Evolutionary conservation across 1,140 invertebrate genomes (phyloP).

Genomic region (Drosophila pandora): DNA sequence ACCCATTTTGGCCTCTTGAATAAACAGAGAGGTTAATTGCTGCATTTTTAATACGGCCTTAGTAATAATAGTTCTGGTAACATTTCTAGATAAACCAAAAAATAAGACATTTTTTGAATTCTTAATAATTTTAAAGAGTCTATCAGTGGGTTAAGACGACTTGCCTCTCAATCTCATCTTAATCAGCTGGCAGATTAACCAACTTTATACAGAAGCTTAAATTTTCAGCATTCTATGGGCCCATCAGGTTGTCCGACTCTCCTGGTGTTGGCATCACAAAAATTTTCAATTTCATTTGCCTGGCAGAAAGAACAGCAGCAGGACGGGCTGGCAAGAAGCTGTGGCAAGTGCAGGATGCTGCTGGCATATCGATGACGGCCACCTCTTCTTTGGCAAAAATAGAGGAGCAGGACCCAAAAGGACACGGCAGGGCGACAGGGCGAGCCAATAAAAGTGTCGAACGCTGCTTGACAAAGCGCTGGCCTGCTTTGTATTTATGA

Average conservation of each 20-base stretch:
- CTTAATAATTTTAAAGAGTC: no score
- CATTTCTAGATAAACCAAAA: no score
- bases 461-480: slow-evolving; percentile 67
- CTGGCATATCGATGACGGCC: slow-evolving; percentile 67
- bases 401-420: slow-evolving; percentile 1
- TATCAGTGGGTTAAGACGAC: background rate
- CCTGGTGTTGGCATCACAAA: slow-evolving; percentile 68
- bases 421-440: slow-evolving; percentile 30
- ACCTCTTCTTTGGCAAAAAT: slow-evolving; percentile 13
- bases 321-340: slow-evolving; percentile 5
- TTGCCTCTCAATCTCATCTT: slow-evolving; percentile 46
- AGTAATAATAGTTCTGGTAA: no score
- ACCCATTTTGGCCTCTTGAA: background rate
- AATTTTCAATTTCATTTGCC: slow-evolving; percentile 80
- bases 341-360: slow-evolving; percentile 54
- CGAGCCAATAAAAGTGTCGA: slow-evolving; percentile 78
- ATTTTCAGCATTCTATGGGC: slow-evolving; percentile 63
- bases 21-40: background rate
- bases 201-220: slow-evolving; percentile 76
- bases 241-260: background rate
- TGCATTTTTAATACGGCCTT: background rate
- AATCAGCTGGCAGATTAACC: slow-evolving; percentile 73
- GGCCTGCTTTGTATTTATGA: slow-evolving; percentile 79
- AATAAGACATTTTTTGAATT: background rate
- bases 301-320: slow-evolving; percentile 53